These are phyloP conservation scores for Tachyglossus aculeatus DNA, from an alignment of 2,797 vertebrate genomes.

Conservation along the genomic window DNA sequence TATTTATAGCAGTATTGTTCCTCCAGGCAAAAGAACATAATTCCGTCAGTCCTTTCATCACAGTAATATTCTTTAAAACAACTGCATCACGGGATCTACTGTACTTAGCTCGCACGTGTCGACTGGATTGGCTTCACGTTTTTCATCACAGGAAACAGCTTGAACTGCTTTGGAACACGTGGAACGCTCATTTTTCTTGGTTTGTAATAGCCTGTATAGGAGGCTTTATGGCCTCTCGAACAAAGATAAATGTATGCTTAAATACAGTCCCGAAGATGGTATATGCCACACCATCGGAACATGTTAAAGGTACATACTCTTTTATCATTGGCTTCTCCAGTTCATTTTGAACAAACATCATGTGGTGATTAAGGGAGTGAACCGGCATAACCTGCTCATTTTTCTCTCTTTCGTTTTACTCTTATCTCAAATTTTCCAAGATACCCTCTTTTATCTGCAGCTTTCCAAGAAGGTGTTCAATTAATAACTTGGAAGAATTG, in stretches of 20 bases:
- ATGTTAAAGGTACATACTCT: slow-evolving; percentile 22
- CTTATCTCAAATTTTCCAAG: slow-evolving; percentile 61
- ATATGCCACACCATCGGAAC: slow-evolving; percentile 40
- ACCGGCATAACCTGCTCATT: slow-evolving; percentile 54
- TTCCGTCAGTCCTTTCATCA: slow-evolving; percentile 72
- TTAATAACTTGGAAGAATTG: slow-evolving; percentile 64
- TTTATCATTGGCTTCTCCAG: slow-evolving; percentile 13
- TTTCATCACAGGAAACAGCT: slow-evolving; percentile 70
- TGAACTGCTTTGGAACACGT: slow-evolving; percentile 65
- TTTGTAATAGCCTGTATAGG: slow-evolving; percentile 57
- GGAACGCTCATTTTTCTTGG: slow-evolving; percentile 62
- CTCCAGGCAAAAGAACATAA: slow-evolving; percentile 59
- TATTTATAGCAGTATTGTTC: slow-evolving; percentile 18
- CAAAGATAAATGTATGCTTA: slow-evolving; percentile 49
- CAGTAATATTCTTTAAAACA: slow-evolving; percentile 66
- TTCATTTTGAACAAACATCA: slow-evolving; percentile 53
- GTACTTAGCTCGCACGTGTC: slow-evolving; percentile 57
- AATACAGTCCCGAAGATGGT: slow-evolving; percentile 51
- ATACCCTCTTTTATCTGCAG: slow-evolving; percentile 60
- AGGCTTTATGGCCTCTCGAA: slow-evolving; percentile 44
- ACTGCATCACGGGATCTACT: slow-evolving; percentile 57
- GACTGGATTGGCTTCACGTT: slow-evolving; percentile 42
- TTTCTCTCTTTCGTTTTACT: slow-evolving; percentile 47
- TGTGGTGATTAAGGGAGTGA: slow-evolving; percentile 39
- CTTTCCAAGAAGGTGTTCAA: slow-evolving; percentile 70